Percentiles rank a stretch among this genome's conserved stretches.
phyloP scores from a whole-genome alignment of 2,113 vertebrate genomes.

The Calyptomena viridis region DNA sequence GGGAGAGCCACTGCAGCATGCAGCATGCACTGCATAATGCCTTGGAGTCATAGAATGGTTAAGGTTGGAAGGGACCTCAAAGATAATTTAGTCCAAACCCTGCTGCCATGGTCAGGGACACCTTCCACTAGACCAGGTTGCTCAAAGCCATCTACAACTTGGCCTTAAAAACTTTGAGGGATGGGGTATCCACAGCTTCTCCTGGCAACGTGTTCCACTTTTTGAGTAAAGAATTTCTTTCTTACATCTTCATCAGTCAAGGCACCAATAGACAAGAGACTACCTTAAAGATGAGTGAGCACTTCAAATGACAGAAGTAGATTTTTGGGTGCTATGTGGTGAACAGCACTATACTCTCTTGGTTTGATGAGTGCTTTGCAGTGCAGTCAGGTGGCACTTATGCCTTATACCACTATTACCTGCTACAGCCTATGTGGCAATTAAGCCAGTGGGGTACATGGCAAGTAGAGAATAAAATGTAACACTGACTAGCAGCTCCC shows the following conservation, averaged over 20 bases:
- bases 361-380: not conserved
- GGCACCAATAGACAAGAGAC: not conserved
- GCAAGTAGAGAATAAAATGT: not conserved
- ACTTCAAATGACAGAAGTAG: not conserved
- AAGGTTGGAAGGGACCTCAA: not conserved
- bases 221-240: not conserved
- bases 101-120: not conserved
- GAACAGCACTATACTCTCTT: not conserved
- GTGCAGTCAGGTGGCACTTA: not conserved
- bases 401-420: not conserved
- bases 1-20: not conserved
- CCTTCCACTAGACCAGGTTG: not conserved
- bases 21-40: not conserved
- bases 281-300: not conserved
- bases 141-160: not conserved
- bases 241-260: not conserved
- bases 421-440: not conserved
- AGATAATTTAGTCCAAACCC: not conserved
- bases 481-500: not conserved
- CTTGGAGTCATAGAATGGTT: not conserved
- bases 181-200: not conserved
- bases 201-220: not conserved
- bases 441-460: fast-evolving
- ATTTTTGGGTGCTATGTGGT: not conserved
- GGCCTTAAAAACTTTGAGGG: not conserved